A percentile compares a stretch with the other conserved stretches of the same genome.
Conservation (phyloP, 1,140 invertebrate genomes). For the Eumeta japonica region DNA sequence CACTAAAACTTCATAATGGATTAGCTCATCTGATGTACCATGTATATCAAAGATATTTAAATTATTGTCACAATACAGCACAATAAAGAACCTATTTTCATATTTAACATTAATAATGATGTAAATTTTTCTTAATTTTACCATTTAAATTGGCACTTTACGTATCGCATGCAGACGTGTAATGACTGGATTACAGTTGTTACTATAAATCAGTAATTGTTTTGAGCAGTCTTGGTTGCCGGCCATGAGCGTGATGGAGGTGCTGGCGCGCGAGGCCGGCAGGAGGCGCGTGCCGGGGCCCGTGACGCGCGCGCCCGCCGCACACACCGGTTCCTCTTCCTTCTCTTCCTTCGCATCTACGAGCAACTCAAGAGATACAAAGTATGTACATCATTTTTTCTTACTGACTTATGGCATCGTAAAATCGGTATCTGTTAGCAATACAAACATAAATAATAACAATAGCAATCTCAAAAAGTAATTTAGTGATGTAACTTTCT, state of each 20-base stretch:
- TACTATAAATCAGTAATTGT: not conserved
- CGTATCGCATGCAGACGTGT: not conserved
- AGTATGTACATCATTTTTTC: not conserved
- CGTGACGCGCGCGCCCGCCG: constrained; percentile 31
- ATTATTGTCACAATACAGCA: too few species aligned
- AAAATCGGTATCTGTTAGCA: too few species aligned
- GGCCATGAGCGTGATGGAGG: constrained; percentile 78
- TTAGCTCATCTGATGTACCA: too few species aligned
- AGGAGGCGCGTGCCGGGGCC: constrained; percentile 75
- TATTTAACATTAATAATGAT: too few species aligned
- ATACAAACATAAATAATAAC: too few species aligned
- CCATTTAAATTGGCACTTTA: not conserved
- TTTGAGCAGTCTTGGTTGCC: constrained; percentile 74
- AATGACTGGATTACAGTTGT: not conserved
- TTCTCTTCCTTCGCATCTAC: constrained; percentile 7
- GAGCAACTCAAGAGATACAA: constrained; percentile 10
- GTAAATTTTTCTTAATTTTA: too few species aligned
- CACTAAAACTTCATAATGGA: too few species aligned
- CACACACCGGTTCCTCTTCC: constrained; percentile 6
- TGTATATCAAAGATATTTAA: too few species aligned
- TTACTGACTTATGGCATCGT: too few species aligned
- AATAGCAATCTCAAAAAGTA: too few species aligned
- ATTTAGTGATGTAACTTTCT: too few species aligned
- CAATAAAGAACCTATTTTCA: too few species aligned
- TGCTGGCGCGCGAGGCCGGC: constrained; percentile 74